Evolutionary conservation across 2,888 invertebrate genomes (phyloP), one percentile per base, ranked within the genome.

Genomic region (Hyalella azteca): DNA sequence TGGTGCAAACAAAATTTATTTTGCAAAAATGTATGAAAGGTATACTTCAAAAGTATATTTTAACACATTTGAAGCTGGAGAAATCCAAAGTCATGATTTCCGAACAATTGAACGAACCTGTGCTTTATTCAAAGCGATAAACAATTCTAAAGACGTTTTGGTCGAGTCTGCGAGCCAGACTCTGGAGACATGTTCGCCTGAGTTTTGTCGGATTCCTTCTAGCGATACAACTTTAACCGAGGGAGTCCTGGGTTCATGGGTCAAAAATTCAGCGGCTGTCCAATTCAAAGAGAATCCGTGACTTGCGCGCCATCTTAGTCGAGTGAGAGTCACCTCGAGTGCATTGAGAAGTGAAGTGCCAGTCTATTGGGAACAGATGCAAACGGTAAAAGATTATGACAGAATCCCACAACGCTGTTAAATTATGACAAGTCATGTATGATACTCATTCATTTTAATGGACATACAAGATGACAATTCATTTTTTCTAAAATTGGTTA

Each of bases 141-240:
- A 75, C 26, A 75, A 75, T 75, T 75, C 75, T 15, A 75, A 13
- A 3, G 75, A 45, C 9, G 40, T n/a, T 45, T 75, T 75, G 29
- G 26, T 26, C 11, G 5, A 5, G 22, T 29, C 45, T 11, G 45
- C 22, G 29, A 75, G 40, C 75, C 75, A 75, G 11, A 75, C 41
- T 45, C 75, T 75, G 15, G 75, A 75, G 15, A 75, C 45, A 41
- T 39, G 26, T n/a, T 41, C 75, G 75, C n/a, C 75, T 13, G 66
- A 66, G 29, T 66, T 66, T 32, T 36, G 32, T 19, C 36, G 32
- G 29, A 75, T 75, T 41, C 45, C 75, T 41, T 75, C n/a, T 15
- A 75, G 40, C 3, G 75, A 32, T 29, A 75, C 9, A n/a, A 66
- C 66, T n/a, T 36, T 32, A 5, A 66, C 66, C 0, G 66, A 36